A percentile compares a stretch with the other conserved stretches of the same genome.
Conservation (phyloP, 1,140 invertebrate genomes). For the Procambarus virginalis region DNA sequence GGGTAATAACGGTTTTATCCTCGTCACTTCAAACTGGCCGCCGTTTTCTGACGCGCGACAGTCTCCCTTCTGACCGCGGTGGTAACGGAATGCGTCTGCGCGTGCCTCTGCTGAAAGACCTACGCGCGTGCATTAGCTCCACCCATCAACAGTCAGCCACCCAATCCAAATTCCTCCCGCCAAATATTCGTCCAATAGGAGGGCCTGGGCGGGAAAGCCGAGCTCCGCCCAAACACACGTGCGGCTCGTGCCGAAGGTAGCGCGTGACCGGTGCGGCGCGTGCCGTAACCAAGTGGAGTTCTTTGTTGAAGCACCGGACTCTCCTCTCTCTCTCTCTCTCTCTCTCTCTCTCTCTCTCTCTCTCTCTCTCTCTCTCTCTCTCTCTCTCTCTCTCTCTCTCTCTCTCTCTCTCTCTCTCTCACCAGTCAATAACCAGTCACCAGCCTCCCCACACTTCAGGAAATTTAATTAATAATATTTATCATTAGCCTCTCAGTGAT, state of each 20-base stretch:
- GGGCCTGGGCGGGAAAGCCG: background rate
- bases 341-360: too few relatives aligned
- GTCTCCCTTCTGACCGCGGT: slow-evolving; percentile 48
- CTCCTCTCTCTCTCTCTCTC: background rate
- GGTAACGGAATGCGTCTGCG: slow-evolving; percentile 65
- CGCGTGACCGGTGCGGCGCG: slow-evolving; percentile 58
- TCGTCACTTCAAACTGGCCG: slow-evolving; percentile 58
- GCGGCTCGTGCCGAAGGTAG: slow-evolving; percentile 54
- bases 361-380: background rate
- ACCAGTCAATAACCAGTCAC: background rate
- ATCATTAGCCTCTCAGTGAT: too few relatives aligned
- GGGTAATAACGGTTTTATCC: slow-evolving; percentile 45
- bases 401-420: background rate
- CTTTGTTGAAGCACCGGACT: slow-evolving; percentile 42
- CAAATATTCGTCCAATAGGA: slow-evolving; percentile 50
- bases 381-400: too few relatives aligned
- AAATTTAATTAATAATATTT: background rate
- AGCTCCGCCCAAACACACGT: slow-evolving; percentile 57
- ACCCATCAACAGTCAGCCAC: slow-evolving; percentile 14
- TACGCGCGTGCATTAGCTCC: slow-evolving; percentile 64
- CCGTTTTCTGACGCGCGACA: slow-evolving; percentile 14
- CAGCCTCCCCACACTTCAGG: background rate
- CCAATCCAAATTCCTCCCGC: slow-evolving; percentile 61
- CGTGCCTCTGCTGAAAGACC: slow-evolving; percentile 60
- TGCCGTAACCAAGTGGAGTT: slow-evolving; percentile 34